phyloP scores from a whole-genome alignment of 2,113 vertebrate genomes.

The Melanocharis versteri region DNA sequence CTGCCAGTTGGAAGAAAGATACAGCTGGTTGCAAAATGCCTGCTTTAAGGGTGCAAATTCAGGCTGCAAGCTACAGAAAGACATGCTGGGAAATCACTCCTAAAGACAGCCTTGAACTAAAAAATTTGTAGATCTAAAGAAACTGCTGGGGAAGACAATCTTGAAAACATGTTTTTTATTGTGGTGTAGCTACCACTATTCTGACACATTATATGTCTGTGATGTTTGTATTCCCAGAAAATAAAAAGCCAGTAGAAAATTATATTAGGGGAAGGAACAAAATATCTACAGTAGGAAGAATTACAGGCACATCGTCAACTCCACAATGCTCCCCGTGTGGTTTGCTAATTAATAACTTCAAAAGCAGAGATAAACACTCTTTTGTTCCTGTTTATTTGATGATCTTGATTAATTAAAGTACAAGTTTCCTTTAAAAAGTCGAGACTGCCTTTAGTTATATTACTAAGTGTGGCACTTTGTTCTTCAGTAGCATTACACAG shows the following conservation, averaged over 20 bases:
- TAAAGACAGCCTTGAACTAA: background rate
- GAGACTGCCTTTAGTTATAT: slow-evolving; percentile 8
- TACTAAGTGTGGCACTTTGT: slow-evolving; percentile 1
- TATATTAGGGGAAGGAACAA: background rate
- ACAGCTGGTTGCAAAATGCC: slow-evolving; percentile 48
- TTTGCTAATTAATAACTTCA: slow-evolving; percentile 28
- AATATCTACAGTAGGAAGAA: background rate
- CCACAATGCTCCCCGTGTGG: background rate
- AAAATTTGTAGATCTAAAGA: background rate
- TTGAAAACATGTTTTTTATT: background rate
- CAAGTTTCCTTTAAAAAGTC: slow-evolving; percentile 38
- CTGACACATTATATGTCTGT: background rate
- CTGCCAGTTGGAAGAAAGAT: slow-evolving; percentile 40
- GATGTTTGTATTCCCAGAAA: background rate
- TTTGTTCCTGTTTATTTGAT: slow-evolving; percentile 38
- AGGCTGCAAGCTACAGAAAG: background rate
- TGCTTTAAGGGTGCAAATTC: slow-evolving; percentile 18
- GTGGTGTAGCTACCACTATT: background rate
- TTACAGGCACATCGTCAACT: background rate
- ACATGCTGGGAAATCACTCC: background rate
- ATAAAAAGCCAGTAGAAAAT: background rate
- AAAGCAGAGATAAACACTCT: slow-evolving; percentile 32
- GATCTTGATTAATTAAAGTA: slow-evolving; percentile 44
- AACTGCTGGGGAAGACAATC: background rate
- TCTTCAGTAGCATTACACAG: slow-evolving; percentile 20